A percentile compares a stretch with the other conserved stretches of the same genome.
phyloP scores from a whole-genome alignment of 2,888 invertebrate species.

The Chrysopilus asiliformis region DNA sequence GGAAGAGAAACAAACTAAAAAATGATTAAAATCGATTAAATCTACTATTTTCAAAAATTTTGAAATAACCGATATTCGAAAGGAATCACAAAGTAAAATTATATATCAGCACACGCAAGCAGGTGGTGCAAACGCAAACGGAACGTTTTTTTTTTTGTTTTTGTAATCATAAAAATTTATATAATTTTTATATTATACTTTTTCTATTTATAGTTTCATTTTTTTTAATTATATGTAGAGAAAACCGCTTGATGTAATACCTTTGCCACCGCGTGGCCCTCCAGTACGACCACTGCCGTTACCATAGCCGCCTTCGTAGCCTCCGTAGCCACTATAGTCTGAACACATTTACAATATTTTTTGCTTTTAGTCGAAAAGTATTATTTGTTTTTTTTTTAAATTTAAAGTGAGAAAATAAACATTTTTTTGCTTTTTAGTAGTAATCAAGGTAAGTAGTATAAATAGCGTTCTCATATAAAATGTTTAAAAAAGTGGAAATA shows the following conservation, averaged over 20 bases:
- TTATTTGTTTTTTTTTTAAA: slow-evolving; percentile 2
- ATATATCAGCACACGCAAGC: slow-evolving; percentile 11
- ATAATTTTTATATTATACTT: not conserved
- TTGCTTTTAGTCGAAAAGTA: slow-evolving; percentile 3
- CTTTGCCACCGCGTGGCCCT: slow-evolving; percentile 76
- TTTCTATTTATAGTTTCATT: not conserved
- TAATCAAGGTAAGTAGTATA: not conserved
- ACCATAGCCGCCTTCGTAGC: slow-evolving; percentile 76
- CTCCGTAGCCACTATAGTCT: slow-evolving; percentile 80
- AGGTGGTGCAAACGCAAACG: slow-evolving; percentile 15
- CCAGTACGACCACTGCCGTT: slow-evolving; percentile 69
- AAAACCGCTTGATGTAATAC: slow-evolving; percentile 38
- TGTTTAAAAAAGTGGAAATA: no score
- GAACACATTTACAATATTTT: slow-evolving; percentile 24
- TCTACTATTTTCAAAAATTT: no score
- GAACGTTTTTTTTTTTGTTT: slow-evolving; percentile 9
- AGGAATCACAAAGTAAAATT: no score
- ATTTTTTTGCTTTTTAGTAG: slow-evolving; percentile 1
- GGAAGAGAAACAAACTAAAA: no score
- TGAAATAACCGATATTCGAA: no score
- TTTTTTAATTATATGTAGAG: no score
- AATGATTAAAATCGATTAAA: no score
- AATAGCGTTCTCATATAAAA: not conserved
- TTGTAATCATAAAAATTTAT: no score
- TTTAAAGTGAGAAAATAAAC: not conserved